phyloP scores from a whole-genome alignment of 2,113 vertebrate species.

The Agapornis roseicollis region DNA sequence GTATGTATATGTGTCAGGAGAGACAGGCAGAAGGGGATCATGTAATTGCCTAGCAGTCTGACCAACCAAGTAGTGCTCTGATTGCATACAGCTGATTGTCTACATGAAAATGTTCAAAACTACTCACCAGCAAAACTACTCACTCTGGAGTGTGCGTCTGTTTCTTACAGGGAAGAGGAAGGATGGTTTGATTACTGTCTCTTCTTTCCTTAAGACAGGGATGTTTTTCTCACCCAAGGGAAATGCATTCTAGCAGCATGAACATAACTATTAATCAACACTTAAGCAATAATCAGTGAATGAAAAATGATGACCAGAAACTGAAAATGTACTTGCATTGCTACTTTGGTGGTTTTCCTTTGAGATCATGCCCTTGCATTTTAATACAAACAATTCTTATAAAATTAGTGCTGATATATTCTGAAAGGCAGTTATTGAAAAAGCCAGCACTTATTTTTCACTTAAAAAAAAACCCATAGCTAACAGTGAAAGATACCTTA shows the following conservation, averaged over 20 bases:
- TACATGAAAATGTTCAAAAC: conserved; percentile 61
- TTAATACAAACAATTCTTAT: conserved; percentile 65
- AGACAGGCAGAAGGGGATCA: conserved; percentile 8
- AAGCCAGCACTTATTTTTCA: conserved; percentile 48
- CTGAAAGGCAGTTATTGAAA: conserved; percentile 64
- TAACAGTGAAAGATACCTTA: conserved; percentile 14
- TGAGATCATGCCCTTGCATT: conserved; percentile 71
- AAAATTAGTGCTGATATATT: conserved; percentile 69
- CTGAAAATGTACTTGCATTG: conserved; percentile 55
- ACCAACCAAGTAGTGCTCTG: conserved; percentile 65
- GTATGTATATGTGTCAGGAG: too few relatives aligned
- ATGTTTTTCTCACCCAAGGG: conserved; percentile 74
- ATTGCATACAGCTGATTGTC: conserved; percentile 72
- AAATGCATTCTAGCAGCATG: conserved; percentile 75
- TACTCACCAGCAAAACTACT: conserved; percentile 33
- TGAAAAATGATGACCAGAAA: conserved; percentile 76
- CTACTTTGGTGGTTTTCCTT: conserved; percentile 41
- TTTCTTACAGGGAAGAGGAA: conserved; percentile 60
- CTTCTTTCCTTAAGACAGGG: conserved; percentile 47
- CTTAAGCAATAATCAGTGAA: conserved; percentile 78
- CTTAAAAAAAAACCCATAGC: neutral
- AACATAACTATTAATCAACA: conserved; percentile 80
- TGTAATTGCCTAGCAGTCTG: conserved; percentile 65
- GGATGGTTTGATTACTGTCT: conserved; percentile 69
- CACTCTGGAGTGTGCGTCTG: conserved; percentile 50